Conservation (phyloP, 2,113 vertebrate genomes). For the Xiphophorus couchianus region DNA sequence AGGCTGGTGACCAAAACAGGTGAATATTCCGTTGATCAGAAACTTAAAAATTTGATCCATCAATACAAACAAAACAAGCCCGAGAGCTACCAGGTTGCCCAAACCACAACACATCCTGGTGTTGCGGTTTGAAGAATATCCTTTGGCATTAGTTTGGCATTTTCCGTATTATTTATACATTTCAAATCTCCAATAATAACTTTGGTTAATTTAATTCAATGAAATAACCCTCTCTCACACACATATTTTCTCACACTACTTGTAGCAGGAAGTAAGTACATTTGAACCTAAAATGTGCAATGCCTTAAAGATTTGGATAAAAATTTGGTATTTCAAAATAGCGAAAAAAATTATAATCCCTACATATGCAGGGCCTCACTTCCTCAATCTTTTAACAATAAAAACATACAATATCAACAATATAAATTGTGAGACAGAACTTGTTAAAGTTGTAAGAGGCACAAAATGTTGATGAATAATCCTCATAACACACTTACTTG, state of each 20-base stretch:
- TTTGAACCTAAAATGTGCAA: neutral
- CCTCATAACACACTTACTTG: constrained; percentile 3
- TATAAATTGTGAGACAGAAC: constrained; percentile 21
- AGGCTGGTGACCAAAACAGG: neutral
- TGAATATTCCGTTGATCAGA: neutral
- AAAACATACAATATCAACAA: constrained; percentile 25
- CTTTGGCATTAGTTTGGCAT: neutral
- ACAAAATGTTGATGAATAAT: constrained; percentile 22
- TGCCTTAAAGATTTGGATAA: neutral
- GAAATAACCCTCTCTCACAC: too few relatives aligned
- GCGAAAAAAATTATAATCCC: neutral
- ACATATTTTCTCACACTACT: neutral
- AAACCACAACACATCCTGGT: neutral
- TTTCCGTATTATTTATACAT: neutral
- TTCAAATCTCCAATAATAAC: neutral
- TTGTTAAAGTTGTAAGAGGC: constrained; percentile 6
- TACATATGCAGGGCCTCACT: neutral
- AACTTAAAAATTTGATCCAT: neutral
- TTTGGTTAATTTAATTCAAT: neutral
- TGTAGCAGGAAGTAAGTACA: too few relatives aligned
- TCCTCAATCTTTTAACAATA: constrained; percentile 32
- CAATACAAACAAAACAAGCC: neutral
- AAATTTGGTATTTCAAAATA: neutral
- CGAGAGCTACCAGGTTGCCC: neutral
- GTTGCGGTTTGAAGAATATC: neutral